phyloP scores from a whole-genome alignment of 2,113 vertebrate species.

The Passer montanus region DNA sequence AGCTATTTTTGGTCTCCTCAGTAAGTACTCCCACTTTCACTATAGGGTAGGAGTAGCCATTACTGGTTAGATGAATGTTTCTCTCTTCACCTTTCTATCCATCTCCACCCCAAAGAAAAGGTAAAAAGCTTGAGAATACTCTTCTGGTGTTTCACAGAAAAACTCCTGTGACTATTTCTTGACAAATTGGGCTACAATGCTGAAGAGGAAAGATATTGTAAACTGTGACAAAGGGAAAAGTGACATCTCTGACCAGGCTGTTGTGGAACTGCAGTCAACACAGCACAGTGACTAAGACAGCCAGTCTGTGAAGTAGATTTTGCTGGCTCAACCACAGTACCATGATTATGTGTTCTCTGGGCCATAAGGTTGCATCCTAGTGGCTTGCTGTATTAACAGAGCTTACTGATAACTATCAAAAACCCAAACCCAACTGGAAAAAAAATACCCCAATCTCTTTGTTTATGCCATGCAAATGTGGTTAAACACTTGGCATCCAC shows the following conservation, averaged over 20 bases:
- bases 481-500: background rate
- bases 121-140: background rate
- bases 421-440: accelerated
- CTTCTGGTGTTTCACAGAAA: background rate
- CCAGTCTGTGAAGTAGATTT: background rate
- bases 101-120: background rate
- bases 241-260: background rate
- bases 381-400: background rate
- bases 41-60: background rate
- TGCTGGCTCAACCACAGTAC: background rate
- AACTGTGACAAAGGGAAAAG: background rate
- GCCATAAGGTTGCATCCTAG: background rate
- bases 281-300: background rate
- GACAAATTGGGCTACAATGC: background rate
- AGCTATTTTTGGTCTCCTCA: background rate
- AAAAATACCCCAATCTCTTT: background rate
- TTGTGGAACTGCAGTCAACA: background rate
- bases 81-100: background rate
- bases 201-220: background rate
- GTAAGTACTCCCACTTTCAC: background rate
- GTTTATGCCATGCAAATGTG: background rate
- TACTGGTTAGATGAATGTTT: background rate
- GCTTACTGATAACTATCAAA: background rate
- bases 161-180: background rate
- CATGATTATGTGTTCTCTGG: background rate